Conservation (phyloP, 2,888 invertebrate genomes). For the Lasiommata megera region DNA sequence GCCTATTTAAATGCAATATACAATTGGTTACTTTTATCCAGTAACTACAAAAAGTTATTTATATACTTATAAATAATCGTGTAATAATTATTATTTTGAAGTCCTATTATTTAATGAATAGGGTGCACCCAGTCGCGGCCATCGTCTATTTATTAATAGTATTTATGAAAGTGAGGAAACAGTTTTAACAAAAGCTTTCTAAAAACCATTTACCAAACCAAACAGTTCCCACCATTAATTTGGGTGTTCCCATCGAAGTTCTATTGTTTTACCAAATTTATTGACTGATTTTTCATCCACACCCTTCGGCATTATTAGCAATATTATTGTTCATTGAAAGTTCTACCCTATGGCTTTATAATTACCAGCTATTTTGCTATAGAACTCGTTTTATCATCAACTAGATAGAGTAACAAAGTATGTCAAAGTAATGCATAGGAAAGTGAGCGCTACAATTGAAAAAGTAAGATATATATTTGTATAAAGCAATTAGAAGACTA, state of each 20-base stretch:
- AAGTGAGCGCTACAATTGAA: not conserved
- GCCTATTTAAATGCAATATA: too few species aligned
- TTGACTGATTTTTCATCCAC: not conserved
- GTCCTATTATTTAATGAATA: too few species aligned
- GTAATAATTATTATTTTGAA: too few species aligned
- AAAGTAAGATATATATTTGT: not conserved
- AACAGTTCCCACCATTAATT: slow-evolving; percentile 11
- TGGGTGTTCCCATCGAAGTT: slow-evolving; percentile 21
- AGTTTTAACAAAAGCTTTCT: not conserved
- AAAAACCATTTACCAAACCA: slow-evolving; percentile 1
- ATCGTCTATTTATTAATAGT: too few species aligned
- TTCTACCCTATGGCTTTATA: not conserved
- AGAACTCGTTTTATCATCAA: not conserved
- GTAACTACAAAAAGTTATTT: too few species aligned
- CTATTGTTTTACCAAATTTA: slow-evolving; percentile 17
- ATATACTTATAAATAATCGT: too few species aligned
- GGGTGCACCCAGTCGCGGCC: too few species aligned
- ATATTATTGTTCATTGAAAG: not conserved
- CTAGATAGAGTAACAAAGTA: not conserved
- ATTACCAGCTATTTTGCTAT: not conserved
- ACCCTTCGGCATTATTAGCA: slow-evolving; percentile 9
- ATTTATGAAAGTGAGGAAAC: not conserved
- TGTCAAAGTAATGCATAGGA: not conserved
- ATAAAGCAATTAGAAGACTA: not conserved
- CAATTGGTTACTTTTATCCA: too few species aligned